Evolutionary conservation across 2,888 invertebrate species (phyloP), one percentile per base, ranked within the genome.

Genomic region (Epirrita christyi): DNA sequence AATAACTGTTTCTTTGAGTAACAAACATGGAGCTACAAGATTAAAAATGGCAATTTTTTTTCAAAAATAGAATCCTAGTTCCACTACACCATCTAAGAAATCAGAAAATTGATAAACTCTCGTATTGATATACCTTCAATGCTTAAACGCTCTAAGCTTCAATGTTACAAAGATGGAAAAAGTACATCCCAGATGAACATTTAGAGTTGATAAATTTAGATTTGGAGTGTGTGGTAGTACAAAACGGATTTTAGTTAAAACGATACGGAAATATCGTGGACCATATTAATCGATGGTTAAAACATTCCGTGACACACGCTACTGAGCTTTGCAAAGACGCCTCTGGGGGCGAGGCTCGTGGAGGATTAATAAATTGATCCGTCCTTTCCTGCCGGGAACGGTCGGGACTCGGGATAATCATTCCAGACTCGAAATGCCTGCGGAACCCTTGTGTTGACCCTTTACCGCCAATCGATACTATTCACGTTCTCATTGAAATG

Each of bases 281-380:
- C 36, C 11, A 9, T 6, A 11, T 11, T 32, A 2, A n/a, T 36
- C 36, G 10, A 11, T 36, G 1, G 3, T 36, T 36, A n/a, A 32
- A 36, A 36, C 36, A 36, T 11, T 8, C 36, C 36, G 36, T 36
- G 36, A 36, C 36, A 36, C 11, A 36, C 11, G 11, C 5, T 10
- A 36, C 9, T 14, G 44, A 29, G 36, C 32, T 44, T 54, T 48
- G 40, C 51, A 41, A 38, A 36, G 29, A 21, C 37, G 46, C 45
- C 50, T 29, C n/a, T n/a, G n/a, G 21, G 21, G 21, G 21, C 2
- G 21, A 21, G 21, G 21, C 21, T 21, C 48, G 15, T 11, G 37
- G 28, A 51, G 45, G 55, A 56, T 61, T 61, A 61, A 63, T 60
- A 61, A 63, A 66, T 59, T 48, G 36, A 53, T 54, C 51, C 42